Evolutionary conservation across 2,113 vertebrate genomes (phyloP), one percentile per base, ranked within the genome.

Genomic region (Pelecanus crispus): DNA sequence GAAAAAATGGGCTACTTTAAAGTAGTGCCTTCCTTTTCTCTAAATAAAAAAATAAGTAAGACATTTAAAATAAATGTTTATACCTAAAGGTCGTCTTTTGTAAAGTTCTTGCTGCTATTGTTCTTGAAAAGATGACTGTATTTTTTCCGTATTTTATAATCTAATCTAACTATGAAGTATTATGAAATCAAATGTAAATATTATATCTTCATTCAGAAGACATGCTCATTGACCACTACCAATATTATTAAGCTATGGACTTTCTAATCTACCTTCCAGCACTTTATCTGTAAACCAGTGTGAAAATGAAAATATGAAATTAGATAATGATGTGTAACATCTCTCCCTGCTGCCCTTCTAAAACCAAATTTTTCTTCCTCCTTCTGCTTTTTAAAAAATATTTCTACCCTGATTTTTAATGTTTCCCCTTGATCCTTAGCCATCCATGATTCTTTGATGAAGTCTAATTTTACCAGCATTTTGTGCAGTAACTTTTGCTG

Each of bases 401-500:
- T 67, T 91, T 90, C 61, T 78, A 63, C 28, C 8, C 12, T 63
- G 55, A 81, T 95, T 95, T 94, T 92, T 87, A 87, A 77, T 82
- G 26, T 90, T 91, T 89, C 72, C 38, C 42, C 74, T 90, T 83
- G 66, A 86, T 96, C 78, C 70, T 90, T 89, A 82, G 61, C 20
- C 45, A 45, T 88, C 49, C n/a, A 31, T 59, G 65, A 92, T 91
- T 96, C 84, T 94, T 95, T 95, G 83, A 92, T 92, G 86, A 94
- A 90, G 81, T 92, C 81, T 97, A 91, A 91, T 92, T 94, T 96
- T 91, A 63, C 86, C 50, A 88, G 66, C 36, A 82, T 92, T 96
- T 96, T 97, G 73, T 95, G 84, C 58, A 81, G 78, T 94, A 95
- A 91, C 86, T 97, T 96, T 94, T 88, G 34, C 81, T 88, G 94